A percentile compares a stretch with the other conserved stretches of the same genome.
Conservation (phyloP, 2,888 invertebrate genomes). For the Atethmia centrago region DNA sequence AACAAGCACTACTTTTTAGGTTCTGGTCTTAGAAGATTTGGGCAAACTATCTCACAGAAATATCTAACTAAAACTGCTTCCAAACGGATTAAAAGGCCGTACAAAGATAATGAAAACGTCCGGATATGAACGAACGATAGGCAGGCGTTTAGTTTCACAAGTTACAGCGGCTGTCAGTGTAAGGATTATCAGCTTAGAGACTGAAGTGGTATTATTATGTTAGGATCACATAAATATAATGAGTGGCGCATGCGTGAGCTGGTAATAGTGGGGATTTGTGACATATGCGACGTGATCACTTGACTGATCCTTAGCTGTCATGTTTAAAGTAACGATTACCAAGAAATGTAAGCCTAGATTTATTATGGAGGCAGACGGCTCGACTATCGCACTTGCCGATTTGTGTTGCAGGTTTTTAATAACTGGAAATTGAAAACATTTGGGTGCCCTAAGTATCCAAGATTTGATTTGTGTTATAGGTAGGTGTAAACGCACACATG, state of each 20-base stretch:
- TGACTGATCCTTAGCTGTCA: constrained; percentile 2
- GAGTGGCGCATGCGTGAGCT: constrained; percentile 18
- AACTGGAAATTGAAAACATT: not conserved
- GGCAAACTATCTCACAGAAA: too few relatives aligned
- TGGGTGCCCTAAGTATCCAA: not conserved
- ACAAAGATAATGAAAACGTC: not conserved
- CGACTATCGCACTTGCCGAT: not conserved
- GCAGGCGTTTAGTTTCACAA: constrained; percentile 30
- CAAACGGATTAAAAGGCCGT: not conserved
- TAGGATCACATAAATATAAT: constrained; percentile 32
- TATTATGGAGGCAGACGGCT: too few relatives aligned
- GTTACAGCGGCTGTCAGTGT: constrained; percentile 40
- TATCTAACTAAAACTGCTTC: not conserved
- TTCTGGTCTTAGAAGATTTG: not conserved
- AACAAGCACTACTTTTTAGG: too few relatives aligned
- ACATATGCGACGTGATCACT: constrained; percentile 18
- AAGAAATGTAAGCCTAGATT: not conserved
- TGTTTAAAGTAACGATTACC: not conserved
- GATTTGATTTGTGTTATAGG: not conserved
- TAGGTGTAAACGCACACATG: not conserved
- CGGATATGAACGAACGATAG: not conserved
- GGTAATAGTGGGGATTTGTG: constrained; percentile 32
- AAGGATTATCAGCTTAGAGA: constrained; percentile 56
- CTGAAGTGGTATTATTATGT: constrained; percentile 12
- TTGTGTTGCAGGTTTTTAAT: not conserved